Evolutionary conservation across 2,888 invertebrate species (phyloP).

Genomic region (Kryphioiulus occultus): DNA sequence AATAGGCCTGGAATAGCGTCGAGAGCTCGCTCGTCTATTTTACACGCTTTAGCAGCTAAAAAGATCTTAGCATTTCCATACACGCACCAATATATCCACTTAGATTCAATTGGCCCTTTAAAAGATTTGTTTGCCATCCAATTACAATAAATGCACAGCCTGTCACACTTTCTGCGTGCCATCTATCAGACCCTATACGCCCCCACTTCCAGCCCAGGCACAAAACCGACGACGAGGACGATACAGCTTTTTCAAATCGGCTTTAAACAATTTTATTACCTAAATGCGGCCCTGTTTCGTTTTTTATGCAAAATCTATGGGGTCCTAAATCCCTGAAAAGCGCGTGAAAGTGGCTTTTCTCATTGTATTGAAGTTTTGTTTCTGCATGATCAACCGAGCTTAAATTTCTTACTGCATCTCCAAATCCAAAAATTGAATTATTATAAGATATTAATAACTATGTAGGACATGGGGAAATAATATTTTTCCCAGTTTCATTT

Average conservation of each 20-base stretch:
- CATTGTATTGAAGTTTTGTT: neutral
- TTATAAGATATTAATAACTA: neutral
- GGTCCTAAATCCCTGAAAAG: neutral
- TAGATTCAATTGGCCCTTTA: slow-evolving; percentile 48
- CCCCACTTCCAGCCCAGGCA: neutral
- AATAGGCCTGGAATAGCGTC: neutral
- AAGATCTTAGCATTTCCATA: slow-evolving; percentile 41
- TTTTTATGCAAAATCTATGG: neutral
- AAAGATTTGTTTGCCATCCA: slow-evolving; percentile 51
- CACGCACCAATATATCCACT: slow-evolving; percentile 46
- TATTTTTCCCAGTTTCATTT: neutral
- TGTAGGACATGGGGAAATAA: neutral
- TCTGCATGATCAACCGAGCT: neutral
- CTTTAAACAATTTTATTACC: slow-evolving; percentile 39
- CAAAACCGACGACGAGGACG: neutral
- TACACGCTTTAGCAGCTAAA: slow-evolving; percentile 42
- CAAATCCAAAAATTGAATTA: neutral
- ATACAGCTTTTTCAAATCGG: slow-evolving; percentile 27
- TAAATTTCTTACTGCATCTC: neutral
- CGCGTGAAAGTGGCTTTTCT: neutral
- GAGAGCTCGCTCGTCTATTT: slow-evolving; percentile 42
- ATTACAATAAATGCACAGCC: slow-evolving; percentile 51
- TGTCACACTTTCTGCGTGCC: slow-evolving; percentile 35
- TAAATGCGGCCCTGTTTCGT: slow-evolving; percentile 17
- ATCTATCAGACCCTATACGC: neutral